Conservation (phyloP, 2,113 vertebrate species). For the Lanius ludovicianus region DNA sequence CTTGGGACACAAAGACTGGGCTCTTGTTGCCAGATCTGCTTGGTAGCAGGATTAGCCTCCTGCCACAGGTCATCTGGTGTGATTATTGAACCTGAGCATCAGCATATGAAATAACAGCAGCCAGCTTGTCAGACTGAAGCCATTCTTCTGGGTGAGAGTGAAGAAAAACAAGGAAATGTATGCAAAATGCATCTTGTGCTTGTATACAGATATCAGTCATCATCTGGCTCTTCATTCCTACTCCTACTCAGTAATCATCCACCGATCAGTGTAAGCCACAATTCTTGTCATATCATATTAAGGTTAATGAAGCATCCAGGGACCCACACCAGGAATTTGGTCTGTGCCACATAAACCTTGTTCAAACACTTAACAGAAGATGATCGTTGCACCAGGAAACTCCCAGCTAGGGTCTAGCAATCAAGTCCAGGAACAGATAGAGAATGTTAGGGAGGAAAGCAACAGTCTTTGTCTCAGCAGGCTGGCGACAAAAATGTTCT, state of each 20-base stretch:
- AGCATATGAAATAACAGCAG: not conserved
- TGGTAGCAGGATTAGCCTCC: not conserved
- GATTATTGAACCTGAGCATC: not conserved
- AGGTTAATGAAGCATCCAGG: not conserved
- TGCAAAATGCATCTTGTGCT: not conserved
- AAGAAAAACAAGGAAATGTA: not conserved
- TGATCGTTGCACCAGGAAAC: not conserved
- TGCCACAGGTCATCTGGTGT: not conserved
- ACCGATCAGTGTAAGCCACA: rapidly evolving
- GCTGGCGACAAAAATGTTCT: not conserved
- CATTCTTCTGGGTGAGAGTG: not conserved
- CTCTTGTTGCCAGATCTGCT: not conserved
- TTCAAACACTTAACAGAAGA: not conserved
- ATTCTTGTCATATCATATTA: not conserved
- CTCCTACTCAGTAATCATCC: not conserved
- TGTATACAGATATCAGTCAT: not conserved
- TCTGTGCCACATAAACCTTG: not conserved
- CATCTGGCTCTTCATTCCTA: not conserved
- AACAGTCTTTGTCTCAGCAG: not conserved
- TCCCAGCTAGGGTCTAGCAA: not conserved
- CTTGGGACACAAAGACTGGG: not conserved
- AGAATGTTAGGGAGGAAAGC: not conserved
- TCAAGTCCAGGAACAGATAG: not conserved
- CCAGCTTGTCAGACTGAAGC: not conserved
- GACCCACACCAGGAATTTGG: not conserved